Evolutionary conservation across 2,113 vertebrate species (phyloP).

Genomic region (Phalacrocorax pelagicus): DNA sequence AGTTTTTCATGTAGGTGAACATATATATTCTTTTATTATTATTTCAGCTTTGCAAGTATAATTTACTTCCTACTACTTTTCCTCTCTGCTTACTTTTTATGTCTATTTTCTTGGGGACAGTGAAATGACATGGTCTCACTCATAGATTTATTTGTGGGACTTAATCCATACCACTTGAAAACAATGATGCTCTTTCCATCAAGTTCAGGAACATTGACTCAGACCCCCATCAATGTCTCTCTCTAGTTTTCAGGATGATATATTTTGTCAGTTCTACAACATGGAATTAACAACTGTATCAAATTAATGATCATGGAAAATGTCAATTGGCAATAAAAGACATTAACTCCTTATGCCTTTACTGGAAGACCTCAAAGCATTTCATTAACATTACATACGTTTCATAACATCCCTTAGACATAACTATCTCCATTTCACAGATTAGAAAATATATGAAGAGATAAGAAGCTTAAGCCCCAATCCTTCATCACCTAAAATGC

Average conservation of each 20-base stretch:
- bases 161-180: background rate
- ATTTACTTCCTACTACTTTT: background rate
- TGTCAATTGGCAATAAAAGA: background rate
- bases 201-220: background rate
- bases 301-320: background rate
- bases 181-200: background rate
- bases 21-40: background rate
- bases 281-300: background rate
- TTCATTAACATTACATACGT: background rate
- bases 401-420: background rate
- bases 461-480: conserved; percentile 28
- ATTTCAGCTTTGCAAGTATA: background rate
- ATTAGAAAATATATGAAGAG: conserved; percentile 6
- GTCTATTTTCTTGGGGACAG: background rate
- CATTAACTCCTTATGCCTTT: background rate
- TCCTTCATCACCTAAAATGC: background rate
- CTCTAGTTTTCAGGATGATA: background rate
- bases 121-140: background rate
- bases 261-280: background rate
- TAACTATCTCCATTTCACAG: conserved; percentile 3
- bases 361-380: background rate
- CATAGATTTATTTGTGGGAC: background rate
- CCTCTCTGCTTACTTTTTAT: background rate
- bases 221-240: background rate
- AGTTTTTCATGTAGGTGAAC: background rate